Base-by-base conservation (phyloP, 2,797 vertebrate species). In the Euphonia xanthogaster region DNA sequence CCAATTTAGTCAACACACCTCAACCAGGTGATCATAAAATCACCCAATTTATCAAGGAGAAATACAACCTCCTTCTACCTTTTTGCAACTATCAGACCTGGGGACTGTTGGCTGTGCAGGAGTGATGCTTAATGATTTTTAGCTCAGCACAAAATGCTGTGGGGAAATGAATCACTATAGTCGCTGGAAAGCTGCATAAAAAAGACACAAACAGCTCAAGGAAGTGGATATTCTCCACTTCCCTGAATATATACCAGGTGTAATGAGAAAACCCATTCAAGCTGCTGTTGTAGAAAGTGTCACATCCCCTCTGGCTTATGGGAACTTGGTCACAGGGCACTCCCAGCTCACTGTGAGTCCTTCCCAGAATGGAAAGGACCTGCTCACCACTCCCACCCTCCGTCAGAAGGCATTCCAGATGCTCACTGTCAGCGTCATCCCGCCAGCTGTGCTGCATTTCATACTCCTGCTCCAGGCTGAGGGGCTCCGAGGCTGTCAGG, bases 391-490 rank as follows among this genome's bases (percentile, higher is more conserved):
- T 61, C 24, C 33, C 62, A 30, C 17, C 53, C 61, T 22, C 48
- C 16, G n/a, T 28, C 13, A 47, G 39, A 8, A 71, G 44, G 48
- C 3, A 1, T 12, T 79, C 7, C 39, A 67, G 40, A 5, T 54
- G 55, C 98, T 98, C 96, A 99, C 99, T 99, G 97, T 99, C 99
- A 0, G 93, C 1, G 2, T 99, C 99, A 1, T 99, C 98, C 92
- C 86, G 97, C 99, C 99, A 99, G 98, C 98, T 99, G 91, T 33
- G 96, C 97, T 99, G 99, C 99, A 99, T 99, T 37, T 98, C 97
- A 2, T 99, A 99, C 96, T 99, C 99, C 97, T 99, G 98, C 60
- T 99, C 98, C 97, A 99, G 98, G 61, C 98, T 99, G 91, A 99
- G 98, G 0, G 99, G 99, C 90, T 99, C 99, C 0, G 99, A 99